A percentile compares a stretch with the other conserved stretches of the same genome.
Conservation (phyloP, 1,140 invertebrate genomes). For the Cyclina sinensis region DNA sequence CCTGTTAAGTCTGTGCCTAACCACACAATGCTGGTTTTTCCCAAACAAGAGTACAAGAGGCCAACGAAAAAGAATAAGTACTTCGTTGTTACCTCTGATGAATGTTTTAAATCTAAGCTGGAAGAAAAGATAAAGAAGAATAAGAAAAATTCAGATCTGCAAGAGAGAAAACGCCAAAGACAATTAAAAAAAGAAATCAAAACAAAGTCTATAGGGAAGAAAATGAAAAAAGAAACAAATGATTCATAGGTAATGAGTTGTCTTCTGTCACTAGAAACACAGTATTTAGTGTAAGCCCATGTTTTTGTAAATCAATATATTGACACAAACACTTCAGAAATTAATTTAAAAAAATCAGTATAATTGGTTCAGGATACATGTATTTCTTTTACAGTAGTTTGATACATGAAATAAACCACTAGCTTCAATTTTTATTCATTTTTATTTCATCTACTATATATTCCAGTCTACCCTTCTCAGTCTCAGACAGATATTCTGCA, state of each 20-base stretch:
- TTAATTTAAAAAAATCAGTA: no score
- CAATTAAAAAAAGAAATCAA: background rate
- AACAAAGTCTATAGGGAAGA: background rate
- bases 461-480: background rate
- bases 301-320: no score
- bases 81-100: background rate
- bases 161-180: background rate
- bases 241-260: background rate
- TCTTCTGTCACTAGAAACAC: background rate
- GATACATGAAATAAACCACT: background rate
- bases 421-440: background rate
- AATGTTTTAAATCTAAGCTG: background rate
- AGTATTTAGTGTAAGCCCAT: no score
- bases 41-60: background rate
- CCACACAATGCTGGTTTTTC: background rate
- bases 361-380: no score
- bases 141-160: background rate
- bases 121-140: background rate
- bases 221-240: background rate
- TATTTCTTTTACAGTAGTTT: background rate
- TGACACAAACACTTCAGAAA: no score
- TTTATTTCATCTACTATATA: constrained; percentile 11
- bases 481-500: background rate
- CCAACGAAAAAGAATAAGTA: background rate
- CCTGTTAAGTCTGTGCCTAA: background rate